Evolutionary conservation across 2,113 vertebrate genomes (phyloP), one percentile per base, ranked within the genome.

Genomic region (Pelecanoides urinatrix): DNA sequence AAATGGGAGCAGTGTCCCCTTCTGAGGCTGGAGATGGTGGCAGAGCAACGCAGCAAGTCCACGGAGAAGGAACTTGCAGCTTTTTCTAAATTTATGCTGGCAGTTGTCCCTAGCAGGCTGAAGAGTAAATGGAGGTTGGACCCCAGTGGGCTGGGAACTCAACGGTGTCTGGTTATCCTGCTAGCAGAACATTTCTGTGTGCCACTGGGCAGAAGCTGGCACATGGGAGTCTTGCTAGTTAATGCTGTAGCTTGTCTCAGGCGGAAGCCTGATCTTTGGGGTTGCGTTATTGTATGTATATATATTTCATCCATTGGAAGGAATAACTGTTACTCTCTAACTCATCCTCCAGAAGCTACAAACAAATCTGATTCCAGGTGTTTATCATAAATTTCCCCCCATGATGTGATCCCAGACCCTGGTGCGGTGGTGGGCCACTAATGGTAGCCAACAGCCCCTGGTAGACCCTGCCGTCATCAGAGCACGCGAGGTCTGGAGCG

Each of bases 221-320:
- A n/a, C 9, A 1, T 0, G 0, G 5, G 23, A 61, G 14, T 5
- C 11, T 34, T 52, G 36, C 45, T 20, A 10, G 26, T 11, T 56
- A 8, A 3, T 59, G 50, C 45, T 15, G 22, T 14, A 5, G 16
- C 20, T 71, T 22, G 42, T 16, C 34, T 73, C 7, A 2, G 8
- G 29, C n/a, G 11, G n/a, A 25, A 27, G 1, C 13, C 7, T 6
- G 30, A 32, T n/a, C 7, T 20, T 44, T 36, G 49, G 38, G 17
- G 4, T 36, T 38, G 6, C 3, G 0, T 17, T 55, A 7, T 27
- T 32, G 3, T 2, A 0, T 16, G 30, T 19, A 4, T n/a, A 2
- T 16, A 8, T 40, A 5, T 59, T 53, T 71, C 26, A 55, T 67
- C 47, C 5, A 0, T 6, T 16, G 4, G 17, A 25, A 27, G 3